Base-by-base conservation (phyloP, 2,888 invertebrate genomes). In the Anoplius nigerrimus region DNA sequence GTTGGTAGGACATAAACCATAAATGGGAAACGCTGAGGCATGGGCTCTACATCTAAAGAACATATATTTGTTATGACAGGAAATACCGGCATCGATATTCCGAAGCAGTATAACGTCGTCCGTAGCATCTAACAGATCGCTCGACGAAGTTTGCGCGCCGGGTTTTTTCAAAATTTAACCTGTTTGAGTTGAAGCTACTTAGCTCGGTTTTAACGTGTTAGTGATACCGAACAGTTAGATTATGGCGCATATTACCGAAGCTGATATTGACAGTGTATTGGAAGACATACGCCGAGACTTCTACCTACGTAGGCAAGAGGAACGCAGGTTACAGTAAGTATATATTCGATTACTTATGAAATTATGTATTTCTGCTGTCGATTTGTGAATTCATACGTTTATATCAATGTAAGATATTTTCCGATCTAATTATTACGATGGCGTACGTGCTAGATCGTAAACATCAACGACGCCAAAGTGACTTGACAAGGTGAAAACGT, bases 1-100 rank as follows among this genome's bases (percentile, higher is more conserved):
- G 34, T 78, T 68, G 62, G 71, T 68, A 46, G 64, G 67, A 80
- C 54, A 57, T 68, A 74, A 72, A 53, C 59, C 71, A 66, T 75
- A 73, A 73, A 78, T 74, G 67, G 46, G 56, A 34, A 34, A 56
- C 60, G 57, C 55, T 22, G 43, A 22, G 54, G 62, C n/a, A n/a
- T n/a, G n/a, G n/a, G n/a, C n/a, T 66, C 34, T 48, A 48, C 16
- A 2, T 2, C 3, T 48, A 6, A 65, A 58, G 55, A 61, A 27
- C 45, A 18, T 16, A 34, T 55, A 34, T 16, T 63, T 56, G 51
- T 51, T 45, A 65, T 48, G 54, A 56, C 61, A 57, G 48, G 43
- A 54, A 63, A 42, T 66, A 45, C 58, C 56, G 54, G 43, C 59
- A 53, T 59, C 71, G 54, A 58, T 61, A 65, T 59, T 62, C 55